These are phyloP conservation scores for Campoplex nolae DNA, from an alignment of 2,888 invertebrate genomes.

Conservation along the genomic window DNA sequence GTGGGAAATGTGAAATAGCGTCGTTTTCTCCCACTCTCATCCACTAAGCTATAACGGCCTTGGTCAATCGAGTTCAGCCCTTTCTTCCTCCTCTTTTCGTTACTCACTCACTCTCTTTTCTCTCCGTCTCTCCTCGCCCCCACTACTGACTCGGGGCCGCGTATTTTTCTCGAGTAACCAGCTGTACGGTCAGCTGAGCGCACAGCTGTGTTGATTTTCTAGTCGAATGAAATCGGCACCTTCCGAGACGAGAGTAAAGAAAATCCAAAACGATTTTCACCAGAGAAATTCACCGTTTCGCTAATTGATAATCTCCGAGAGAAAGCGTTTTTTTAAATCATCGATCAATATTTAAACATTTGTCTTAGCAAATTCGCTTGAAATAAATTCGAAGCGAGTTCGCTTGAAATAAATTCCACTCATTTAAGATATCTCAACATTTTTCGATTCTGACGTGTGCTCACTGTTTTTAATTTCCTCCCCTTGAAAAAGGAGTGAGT, in stretches of 20 bases:
- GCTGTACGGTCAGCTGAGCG: conserved; percentile 46
- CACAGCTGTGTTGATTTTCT: conserved; percentile 29
- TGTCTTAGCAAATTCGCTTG: neutral
- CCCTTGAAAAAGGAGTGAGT: neutral
- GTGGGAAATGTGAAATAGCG: conserved; percentile 44
- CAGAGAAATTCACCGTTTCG: neutral
- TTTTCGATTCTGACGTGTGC: neutral
- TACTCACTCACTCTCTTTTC: neutral
- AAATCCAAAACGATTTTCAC: neutral
- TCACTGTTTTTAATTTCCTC: neutral
- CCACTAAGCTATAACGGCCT: conserved; percentile 17
- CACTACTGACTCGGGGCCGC: conserved; percentile 1
- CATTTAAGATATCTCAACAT: neutral
- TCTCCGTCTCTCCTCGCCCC: neutral
- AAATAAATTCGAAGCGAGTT: neutral
- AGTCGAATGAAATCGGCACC: neutral
- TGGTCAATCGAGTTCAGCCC: conserved; percentile 39
- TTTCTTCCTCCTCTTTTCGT: conserved; percentile 29
- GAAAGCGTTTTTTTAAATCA: neutral
- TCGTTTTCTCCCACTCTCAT: conserved; percentile 40
- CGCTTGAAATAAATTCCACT: too few species aligned
- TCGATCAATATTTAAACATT: neutral
- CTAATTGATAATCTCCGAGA: neutral
- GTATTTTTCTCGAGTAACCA: conserved; percentile 16
- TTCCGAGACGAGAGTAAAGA: neutral